Conservation (phyloP, 2,797 vertebrate genomes). For the Chelonia mydas region DNA sequence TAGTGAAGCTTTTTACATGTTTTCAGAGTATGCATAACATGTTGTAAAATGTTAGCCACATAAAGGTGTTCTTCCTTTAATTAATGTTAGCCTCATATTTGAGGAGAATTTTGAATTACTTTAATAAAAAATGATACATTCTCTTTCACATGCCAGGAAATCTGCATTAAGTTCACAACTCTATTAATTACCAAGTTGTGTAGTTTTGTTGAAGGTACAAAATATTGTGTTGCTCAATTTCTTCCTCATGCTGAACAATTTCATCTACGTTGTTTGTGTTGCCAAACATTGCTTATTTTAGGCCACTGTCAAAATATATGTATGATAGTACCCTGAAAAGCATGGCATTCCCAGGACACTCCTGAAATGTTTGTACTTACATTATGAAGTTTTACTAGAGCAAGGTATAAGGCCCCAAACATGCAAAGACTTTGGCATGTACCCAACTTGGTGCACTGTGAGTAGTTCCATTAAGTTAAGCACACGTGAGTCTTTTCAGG, state of each 20-base stretch:
- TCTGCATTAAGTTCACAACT: not conserved
- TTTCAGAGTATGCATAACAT: not conserved
- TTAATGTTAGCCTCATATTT: not conserved
- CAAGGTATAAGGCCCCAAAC: not conserved
- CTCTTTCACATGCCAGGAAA: not conserved
- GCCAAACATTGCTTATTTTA: not conserved
- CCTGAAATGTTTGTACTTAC: not conserved
- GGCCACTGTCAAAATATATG: not conserved
- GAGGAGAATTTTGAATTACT: not conserved
- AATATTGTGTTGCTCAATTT: not conserved
- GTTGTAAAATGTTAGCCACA: not conserved
- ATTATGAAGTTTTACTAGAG: not conserved
- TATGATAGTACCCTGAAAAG: not conserved
- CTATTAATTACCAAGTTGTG: not conserved
- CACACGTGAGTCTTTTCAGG: not conserved
- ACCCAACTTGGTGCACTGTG: rapidly evolving
- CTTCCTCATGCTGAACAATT: not conserved
- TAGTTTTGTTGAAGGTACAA: too few relatives aligned
- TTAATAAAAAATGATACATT: not conserved
- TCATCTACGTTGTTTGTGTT: not conserved
- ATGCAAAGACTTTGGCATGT: not conserved
- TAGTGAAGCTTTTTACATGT: too few relatives aligned
- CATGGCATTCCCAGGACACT: not conserved
- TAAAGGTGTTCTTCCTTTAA: too few relatives aligned
- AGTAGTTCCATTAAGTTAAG: not conserved